phyloP scores from a whole-genome alignment of 2,888 invertebrate species.

The Napeogenes sylphis region DNA sequence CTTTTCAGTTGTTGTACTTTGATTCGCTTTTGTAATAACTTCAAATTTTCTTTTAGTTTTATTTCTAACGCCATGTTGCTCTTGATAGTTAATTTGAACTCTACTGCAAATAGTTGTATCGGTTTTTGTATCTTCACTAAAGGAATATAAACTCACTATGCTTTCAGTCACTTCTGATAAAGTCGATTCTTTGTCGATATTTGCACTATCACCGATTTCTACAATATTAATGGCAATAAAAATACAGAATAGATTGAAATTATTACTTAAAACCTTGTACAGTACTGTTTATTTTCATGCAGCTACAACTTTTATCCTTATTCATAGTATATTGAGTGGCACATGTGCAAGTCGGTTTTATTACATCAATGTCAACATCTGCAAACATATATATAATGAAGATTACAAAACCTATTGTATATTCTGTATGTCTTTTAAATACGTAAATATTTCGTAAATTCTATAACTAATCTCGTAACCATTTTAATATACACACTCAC shows the following conservation, averaged over 20 bases:
- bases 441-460: no score
- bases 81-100: conserved; percentile 37
- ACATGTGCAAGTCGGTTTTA: conserved; percentile 34
- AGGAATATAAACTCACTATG: conserved; percentile 13
- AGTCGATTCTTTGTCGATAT: conserved; percentile 3
- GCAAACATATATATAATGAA: background rate
- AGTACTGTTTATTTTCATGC: conserved; percentile 2
- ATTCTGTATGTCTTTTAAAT: no score
- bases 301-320: conserved; percentile 21
- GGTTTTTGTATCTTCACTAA: conserved; percentile 32
- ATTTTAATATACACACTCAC: background rate
- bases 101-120: conserved; percentile 46
- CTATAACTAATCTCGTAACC: no score
- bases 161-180: conserved; percentile 6
- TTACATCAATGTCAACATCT: conserved; percentile 28
- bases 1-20: conserved; percentile 42
- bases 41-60: conserved; percentile 27
- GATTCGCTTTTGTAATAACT: conserved; percentile 42
- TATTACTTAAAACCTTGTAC: background rate
- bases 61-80: conserved; percentile 21
- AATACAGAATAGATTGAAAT: no score
- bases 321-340: conserved; percentile 34
- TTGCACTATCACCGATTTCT: conserved; percentile 14
- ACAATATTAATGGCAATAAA: background rate
- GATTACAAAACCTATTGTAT: no score